These are phyloP conservation scores for Struthidea cinerea DNA, from an alignment of 2,113 vertebrate genomes.

Conservation along the genomic window DNA sequence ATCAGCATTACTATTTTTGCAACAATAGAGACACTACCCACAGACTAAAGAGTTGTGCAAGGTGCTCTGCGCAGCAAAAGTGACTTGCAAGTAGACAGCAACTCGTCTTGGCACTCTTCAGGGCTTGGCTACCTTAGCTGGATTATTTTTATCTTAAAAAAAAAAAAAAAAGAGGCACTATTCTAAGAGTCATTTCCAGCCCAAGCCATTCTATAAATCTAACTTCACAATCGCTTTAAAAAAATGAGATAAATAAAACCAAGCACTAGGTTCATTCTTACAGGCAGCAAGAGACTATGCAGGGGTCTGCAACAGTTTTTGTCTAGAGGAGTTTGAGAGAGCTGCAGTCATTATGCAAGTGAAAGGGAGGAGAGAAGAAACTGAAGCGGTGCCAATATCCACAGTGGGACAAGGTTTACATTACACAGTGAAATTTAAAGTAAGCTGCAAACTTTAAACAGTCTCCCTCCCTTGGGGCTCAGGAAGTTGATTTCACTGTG, in stretches of 20 bases:
- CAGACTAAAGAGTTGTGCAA: not conserved
- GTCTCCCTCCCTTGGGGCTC: not conserved
- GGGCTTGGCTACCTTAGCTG: not conserved
- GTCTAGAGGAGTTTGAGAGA: not conserved
- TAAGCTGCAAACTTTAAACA: not conserved
- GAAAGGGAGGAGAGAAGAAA: not conserved
- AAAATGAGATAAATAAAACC: not conserved
- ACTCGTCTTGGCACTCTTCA: rapidly evolving
- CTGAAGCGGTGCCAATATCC: not conserved
- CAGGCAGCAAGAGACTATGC: not conserved
- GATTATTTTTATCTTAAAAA: not conserved
- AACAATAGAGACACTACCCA: not conserved
- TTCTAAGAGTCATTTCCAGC: not conserved
- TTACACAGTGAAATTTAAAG: not conserved
- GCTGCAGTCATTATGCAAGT: not conserved
- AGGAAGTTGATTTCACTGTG: not conserved
- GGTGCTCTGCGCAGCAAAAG: not conserved
- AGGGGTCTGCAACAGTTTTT: not conserved
- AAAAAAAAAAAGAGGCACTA: not conserved
- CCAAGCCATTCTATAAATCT: not conserved
- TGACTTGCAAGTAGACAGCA: not conserved
- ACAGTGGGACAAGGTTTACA: not conserved
- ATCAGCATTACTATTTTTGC: not conserved
- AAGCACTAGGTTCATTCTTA: not conserved
- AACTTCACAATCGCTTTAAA: not conserved